These are phyloP conservation scores for Vanacampus margaritifer DNA, from an alignment of 2,113 vertebrate species.

Conservation along the genomic window DNA sequence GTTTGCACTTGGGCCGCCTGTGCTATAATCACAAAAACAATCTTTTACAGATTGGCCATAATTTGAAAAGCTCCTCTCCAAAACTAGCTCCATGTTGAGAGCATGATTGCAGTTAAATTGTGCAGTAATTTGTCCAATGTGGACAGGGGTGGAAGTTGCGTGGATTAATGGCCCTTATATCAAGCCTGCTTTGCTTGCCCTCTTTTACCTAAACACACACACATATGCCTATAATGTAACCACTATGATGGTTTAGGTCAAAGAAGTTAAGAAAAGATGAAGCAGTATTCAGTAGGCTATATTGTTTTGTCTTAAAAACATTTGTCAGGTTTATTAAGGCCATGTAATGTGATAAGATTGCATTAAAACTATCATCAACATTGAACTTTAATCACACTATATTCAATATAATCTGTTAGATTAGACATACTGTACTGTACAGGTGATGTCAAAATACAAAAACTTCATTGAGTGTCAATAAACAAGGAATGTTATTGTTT, in stretches of 20 bases:
- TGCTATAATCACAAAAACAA: conserved; percentile 69
- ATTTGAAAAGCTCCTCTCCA: conserved; percentile 72
- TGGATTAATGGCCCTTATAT: conserved; percentile 67
- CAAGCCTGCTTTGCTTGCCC: conserved; percentile 55
- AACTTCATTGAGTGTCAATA: background rate
- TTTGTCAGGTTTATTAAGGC: background rate
- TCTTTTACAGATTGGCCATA: conserved; percentile 72
- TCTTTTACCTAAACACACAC: background rate
- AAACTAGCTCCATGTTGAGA: conserved; percentile 72
- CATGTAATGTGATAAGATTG: background rate
- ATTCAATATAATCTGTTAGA: background rate
- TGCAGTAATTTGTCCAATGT: conserved; percentile 73
- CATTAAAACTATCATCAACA: background rate
- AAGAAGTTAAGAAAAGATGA: background rate
- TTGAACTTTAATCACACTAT: background rate
- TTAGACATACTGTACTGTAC: background rate
- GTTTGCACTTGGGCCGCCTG: conserved; percentile 53
- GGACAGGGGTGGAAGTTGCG: conserved; percentile 57
- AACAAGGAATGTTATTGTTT: background rate
- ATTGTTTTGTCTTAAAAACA: background rate
- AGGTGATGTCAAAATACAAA: background rate
- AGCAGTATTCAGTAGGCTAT: background rate
- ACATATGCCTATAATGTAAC: background rate
- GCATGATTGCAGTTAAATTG: conserved; percentile 73
- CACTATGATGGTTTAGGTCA: background rate